These are phyloP conservation scores for Polypterus senegalus DNA, from an alignment of 2,113 vertebrate species.

Conservation along the genomic window DNA sequence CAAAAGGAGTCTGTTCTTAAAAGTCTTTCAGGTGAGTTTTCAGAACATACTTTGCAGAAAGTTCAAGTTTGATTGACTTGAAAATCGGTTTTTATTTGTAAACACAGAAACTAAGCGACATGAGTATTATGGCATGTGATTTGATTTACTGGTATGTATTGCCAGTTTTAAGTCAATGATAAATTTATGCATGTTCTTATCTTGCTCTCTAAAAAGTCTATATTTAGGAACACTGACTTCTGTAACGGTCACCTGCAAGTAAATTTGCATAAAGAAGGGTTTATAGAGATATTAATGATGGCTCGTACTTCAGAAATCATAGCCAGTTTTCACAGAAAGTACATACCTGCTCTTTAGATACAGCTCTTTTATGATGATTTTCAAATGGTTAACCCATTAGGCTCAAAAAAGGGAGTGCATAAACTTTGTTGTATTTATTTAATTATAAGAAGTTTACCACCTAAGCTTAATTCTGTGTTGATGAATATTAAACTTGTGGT, in stretches of 20 bases:
- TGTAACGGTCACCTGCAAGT: neutral
- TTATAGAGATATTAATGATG: conserved; percentile 12
- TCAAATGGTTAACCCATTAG: conserved; percentile 5
- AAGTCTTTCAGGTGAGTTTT: too few species aligned
- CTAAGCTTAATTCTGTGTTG: conserved; percentile 11
- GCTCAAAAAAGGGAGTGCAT: conserved; percentile 12
- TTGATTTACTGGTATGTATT: conserved; percentile 6
- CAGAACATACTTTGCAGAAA: too few species aligned
- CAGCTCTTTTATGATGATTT: conserved; percentile 12
- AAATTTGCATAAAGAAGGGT: neutral
- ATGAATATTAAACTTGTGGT: conserved; percentile 15
- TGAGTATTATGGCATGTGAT: conserved; percentile 12
- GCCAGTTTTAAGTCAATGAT: conserved; percentile 8
- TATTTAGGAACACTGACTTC: conserved; percentile 2
- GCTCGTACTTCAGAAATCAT: conserved; percentile 14
- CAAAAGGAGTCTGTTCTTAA: too few species aligned
- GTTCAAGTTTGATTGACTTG: too few species aligned
- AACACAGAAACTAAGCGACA: conserved; percentile 10
- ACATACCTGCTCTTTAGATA: conserved; percentile 4
- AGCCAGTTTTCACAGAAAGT: conserved; percentile 11
- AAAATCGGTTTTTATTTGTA: too few species aligned
- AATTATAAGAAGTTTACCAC: conserved; percentile 11
- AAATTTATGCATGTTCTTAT: conserved; percentile 13
- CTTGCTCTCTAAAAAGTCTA: neutral
- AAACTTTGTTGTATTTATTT: conserved; percentile 19